A percentile compares a stretch with the other conserved stretches of the same genome.
phyloP scores from a whole-genome alignment of 2,113 vertebrate species.

The Rattus rattus region DNA sequence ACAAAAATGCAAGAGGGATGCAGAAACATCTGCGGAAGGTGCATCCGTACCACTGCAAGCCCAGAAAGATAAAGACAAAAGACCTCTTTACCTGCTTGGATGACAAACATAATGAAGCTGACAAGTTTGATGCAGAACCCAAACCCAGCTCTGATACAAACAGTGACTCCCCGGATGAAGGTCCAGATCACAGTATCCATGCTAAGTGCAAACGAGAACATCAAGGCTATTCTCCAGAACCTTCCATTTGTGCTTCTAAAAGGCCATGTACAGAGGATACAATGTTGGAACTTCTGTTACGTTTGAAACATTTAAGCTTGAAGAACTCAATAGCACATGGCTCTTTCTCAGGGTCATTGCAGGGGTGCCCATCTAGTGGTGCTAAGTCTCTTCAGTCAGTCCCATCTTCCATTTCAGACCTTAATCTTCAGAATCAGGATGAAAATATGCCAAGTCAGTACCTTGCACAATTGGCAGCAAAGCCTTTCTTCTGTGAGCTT shows the following conservation, averaged over 20 bases:
- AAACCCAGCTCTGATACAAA: slow-evolving; percentile 85
- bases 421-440: slow-evolving; percentile 83
- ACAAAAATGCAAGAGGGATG: slow-evolving; percentile 91
- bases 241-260: slow-evolving; percentile 83
- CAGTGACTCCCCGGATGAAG: slow-evolving; percentile 84
- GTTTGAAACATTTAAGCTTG: slow-evolving; percentile 94
- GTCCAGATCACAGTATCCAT: slow-evolving; percentile 72
- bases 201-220: slow-evolving; percentile 77
- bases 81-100: slow-evolving; percentile 74
- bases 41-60: slow-evolving; percentile 91
- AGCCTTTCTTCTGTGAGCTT: slow-evolving; percentile 93
- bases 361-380: slow-evolving; percentile 86
- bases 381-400: slow-evolving; percentile 84
- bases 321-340: slow-evolving; percentile 87
- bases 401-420: slow-evolving; percentile 84
- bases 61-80: slow-evolving; percentile 88
- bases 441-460: slow-evolving; percentile 85
- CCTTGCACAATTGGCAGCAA: slow-evolving; percentile 90
- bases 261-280: slow-evolving; percentile 86
- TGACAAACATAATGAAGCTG: slow-evolving; percentile 77
- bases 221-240: slow-evolving; percentile 85
- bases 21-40: slow-evolving; percentile 93
- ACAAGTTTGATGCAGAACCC: slow-evolving; percentile 82
- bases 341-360: slow-evolving; percentile 82
- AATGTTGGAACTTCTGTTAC: slow-evolving; percentile 92